phyloP scores from a whole-genome alignment of 1,140 invertebrate genomes.

The Nymphalis io region DNA sequence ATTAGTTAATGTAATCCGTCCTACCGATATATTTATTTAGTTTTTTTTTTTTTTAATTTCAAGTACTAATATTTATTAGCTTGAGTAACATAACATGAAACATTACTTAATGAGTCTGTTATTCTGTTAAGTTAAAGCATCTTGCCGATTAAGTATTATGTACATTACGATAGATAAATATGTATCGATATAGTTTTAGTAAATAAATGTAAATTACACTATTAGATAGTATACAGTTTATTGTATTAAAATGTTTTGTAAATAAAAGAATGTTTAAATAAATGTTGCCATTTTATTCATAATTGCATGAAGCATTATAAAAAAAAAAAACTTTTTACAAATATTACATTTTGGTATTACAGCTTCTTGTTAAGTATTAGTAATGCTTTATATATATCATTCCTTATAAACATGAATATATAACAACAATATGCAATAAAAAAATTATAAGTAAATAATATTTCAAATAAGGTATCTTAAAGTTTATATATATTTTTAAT shows the following conservation, averaged over 20 bases:
- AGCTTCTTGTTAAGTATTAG: too few species aligned
- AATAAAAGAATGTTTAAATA: slow-evolving; percentile 54
- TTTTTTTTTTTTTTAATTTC: background rate
- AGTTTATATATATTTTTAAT: too few species aligned
- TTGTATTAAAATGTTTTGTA: slow-evolving; percentile 61
- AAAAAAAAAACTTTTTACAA: background rate
- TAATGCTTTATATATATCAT: too few species aligned
- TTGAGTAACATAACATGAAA: too few species aligned
- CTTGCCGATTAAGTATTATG: slow-evolving; percentile 64
- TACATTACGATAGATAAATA: slow-evolving; percentile 25
- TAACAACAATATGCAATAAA: too few species aligned
- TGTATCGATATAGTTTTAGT: slow-evolving; percentile 7
- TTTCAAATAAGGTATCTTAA: too few species aligned
- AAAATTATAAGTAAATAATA: too few species aligned
- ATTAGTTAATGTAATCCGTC: slow-evolving; percentile 61
- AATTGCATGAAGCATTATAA: background rate
- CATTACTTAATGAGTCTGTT: background rate
- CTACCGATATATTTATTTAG: slow-evolving; percentile 57
- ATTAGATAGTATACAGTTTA: slow-evolving; percentile 46
- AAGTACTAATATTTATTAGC: background rate
- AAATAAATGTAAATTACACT: slow-evolving; percentile 14
- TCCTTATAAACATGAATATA: too few species aligned
- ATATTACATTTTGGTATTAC: too few species aligned
- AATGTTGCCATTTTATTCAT: slow-evolving; percentile 16
- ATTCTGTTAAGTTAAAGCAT: slow-evolving; percentile 44